These are phyloP conservation scores for Synchiropus splendidus DNA, from an alignment of 2,113 vertebrate species.

Conservation along the genomic window DNA sequence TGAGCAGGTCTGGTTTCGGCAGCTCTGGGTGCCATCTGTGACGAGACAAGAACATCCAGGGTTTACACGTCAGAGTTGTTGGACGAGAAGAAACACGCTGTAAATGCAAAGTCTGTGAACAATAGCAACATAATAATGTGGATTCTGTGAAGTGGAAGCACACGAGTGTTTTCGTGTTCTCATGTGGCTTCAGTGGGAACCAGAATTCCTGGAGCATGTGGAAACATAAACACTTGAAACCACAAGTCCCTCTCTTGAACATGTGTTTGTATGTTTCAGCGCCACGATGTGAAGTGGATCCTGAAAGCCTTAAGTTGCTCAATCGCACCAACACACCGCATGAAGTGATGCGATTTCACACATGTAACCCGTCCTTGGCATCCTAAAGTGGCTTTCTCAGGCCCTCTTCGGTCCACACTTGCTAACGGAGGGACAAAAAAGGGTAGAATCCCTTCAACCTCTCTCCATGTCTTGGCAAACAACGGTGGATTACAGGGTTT, in stretches of 20 bases:
- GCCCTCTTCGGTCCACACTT: background rate
- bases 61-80: background rate
- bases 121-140: background rate
- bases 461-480: background rate
- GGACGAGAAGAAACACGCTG: background rate
- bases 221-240: conserved; percentile 17
- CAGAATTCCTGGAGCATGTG: conserved; percentile 14
- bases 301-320: conserved; percentile 10
- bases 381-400: background rate
- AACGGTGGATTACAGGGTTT: conserved; percentile 2
- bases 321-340: too few species aligned
- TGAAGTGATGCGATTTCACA: too few species aligned
- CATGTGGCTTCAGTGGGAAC: conserved; percentile 10
- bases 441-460: background rate
- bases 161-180: background rate
- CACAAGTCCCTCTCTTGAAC: conserved; percentile 12
- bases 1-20: conserved; percentile 67
- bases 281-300: conserved; percentile 10
- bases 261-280: conserved; percentile 8
- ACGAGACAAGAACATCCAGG: conserved; percentile 23
- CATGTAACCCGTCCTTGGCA: too few species aligned
- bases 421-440: background rate
- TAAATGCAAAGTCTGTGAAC: background rate
- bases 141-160: background rate
- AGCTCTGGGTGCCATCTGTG: conserved; percentile 76